Evolutionary conservation across 2,888 invertebrate species (phyloP).

Genomic region (Nesidiocoris tenuis): DNA sequence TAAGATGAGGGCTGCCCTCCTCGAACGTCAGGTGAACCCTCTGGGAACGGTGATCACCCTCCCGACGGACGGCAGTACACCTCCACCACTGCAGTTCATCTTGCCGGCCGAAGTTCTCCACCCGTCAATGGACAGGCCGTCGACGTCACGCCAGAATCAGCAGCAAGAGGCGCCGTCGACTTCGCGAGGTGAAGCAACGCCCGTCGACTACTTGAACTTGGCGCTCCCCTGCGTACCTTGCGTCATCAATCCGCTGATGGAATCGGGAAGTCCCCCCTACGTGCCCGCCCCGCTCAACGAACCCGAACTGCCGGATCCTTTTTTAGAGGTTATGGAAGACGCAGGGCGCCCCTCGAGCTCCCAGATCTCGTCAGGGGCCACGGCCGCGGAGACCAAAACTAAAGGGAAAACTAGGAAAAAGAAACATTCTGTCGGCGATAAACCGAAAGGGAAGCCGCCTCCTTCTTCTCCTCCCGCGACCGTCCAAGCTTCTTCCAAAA

Average conservation of each 20-base stretch:
- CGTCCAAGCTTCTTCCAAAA: not conserved
- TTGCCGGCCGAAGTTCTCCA: constrained; percentile 28
- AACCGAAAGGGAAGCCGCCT: constrained; percentile 9
- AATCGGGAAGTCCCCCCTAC: constrained; percentile 27
- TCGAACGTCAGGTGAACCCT: constrained; percentile 74
- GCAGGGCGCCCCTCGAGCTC: constrained; percentile 23
- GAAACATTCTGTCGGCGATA: constrained; percentile 11
- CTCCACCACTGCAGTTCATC: constrained; percentile 31
- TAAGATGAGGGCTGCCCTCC: constrained; percentile 57
- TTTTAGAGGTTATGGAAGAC: constrained; percentile 39
- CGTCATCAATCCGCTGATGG: constrained; percentile 17
- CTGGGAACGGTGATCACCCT: constrained; percentile 68
- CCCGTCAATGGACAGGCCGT: constrained; percentile 33
- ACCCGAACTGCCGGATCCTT: constrained; percentile 38
- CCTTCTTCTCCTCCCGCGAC: not conserved
- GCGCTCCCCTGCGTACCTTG: constrained; percentile 36
- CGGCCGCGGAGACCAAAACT: constrained; percentile 12
- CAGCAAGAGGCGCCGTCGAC: not conserved
- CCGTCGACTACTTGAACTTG: constrained; percentile 28
- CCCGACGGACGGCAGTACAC: constrained; percentile 37
- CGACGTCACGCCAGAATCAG: constrained; percentile 11
- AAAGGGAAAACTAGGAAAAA: constrained; percentile 29
- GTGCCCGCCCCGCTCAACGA: constrained; percentile 29
- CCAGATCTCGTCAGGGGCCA: constrained; percentile 31
- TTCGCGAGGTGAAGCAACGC: not conserved